Evolutionary conservation across 1,140 invertebrate species (phyloP).

Genomic region (Magallana gigas): DNA sequence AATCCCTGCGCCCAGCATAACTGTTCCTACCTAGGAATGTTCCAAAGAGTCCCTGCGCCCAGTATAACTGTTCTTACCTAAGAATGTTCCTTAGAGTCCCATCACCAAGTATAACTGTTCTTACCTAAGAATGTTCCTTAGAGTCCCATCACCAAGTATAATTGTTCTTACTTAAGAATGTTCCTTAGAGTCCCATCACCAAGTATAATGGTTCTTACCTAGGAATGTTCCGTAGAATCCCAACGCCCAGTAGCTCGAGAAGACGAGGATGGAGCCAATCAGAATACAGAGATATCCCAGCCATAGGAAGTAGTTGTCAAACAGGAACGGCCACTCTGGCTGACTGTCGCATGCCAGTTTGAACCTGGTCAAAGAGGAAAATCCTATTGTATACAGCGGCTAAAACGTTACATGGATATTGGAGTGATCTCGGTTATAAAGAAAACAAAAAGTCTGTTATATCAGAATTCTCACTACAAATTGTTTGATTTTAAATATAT

Average conservation of each 20-base stretch:
- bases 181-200: not conserved
- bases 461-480: no score
- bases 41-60: slow-evolving; percentile 63
- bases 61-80: slow-evolving; percentile 33
- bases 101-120: no score
- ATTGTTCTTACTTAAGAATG: not conserved
- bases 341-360: slow-evolving; percentile 61
- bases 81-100: no score
- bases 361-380: slow-evolving; percentile 58
- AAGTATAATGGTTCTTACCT: slow-evolving; percentile 48
- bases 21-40: slow-evolving; percentile 64
- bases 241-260: slow-evolving; percentile 64
- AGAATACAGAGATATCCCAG: slow-evolving; percentile 62
- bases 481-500: no score
- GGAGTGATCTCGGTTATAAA: no score
- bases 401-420: no score
- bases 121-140: not conserved
- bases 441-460: no score
- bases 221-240: slow-evolving; percentile 71
- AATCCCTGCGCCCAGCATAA: not conserved
- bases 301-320: slow-evolving; percentile 62
- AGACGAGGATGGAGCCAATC: slow-evolving; percentile 63
- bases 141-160: no score
- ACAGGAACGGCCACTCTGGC: slow-evolving; percentile 61
- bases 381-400: no score